phyloP scores from a whole-genome alignment of 2,888 invertebrate species.

The Volucella bombylans region DNA sequence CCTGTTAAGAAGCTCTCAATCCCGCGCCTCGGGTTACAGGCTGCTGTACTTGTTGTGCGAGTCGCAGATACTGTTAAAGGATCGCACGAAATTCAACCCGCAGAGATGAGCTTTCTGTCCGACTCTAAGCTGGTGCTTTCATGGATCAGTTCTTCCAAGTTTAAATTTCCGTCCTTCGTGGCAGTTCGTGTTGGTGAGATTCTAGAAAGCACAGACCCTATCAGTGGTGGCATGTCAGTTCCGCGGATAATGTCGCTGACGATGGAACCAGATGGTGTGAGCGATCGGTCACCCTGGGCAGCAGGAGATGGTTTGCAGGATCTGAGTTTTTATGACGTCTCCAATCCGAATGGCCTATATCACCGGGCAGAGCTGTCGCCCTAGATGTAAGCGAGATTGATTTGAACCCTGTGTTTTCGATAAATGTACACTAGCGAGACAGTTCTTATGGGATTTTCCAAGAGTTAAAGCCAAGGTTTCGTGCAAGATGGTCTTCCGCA shows the following conservation, averaged over 20 bases:
- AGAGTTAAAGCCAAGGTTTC: too few species aligned
- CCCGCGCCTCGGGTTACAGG: too few species aligned
- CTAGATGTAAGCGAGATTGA: neutral
- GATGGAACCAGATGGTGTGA: conserved; percentile 30
- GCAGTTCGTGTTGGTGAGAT: neutral
- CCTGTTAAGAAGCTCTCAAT: too few species aligned
- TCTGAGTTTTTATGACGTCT: neutral
- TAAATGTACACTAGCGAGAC: neutral
- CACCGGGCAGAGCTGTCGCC: neutral
- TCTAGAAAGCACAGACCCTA: conserved; percentile 4
- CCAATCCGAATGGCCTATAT: conserved; percentile 1
- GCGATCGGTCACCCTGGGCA: neutral
- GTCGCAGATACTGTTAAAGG: too few species aligned
- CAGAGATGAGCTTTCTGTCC: too few species aligned
- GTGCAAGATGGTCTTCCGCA: too few species aligned
- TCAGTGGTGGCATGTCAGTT: conserved; percentile 5
- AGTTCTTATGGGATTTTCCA: conserved; percentile 1
- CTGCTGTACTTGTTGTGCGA: too few species aligned
- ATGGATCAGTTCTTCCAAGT: neutral
- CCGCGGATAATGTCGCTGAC: conserved; percentile 31
- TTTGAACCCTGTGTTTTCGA: neutral
- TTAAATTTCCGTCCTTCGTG: conserved; percentile 29
- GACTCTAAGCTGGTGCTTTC: too few species aligned
- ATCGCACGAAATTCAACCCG: too few species aligned
- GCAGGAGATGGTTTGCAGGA: conserved; percentile 18